A percentile compares a stretch with the other conserved stretches of the same genome.
Conservation (phyloP, 1,140 invertebrate genomes). For the Lordiphosa collinella region DNA sequence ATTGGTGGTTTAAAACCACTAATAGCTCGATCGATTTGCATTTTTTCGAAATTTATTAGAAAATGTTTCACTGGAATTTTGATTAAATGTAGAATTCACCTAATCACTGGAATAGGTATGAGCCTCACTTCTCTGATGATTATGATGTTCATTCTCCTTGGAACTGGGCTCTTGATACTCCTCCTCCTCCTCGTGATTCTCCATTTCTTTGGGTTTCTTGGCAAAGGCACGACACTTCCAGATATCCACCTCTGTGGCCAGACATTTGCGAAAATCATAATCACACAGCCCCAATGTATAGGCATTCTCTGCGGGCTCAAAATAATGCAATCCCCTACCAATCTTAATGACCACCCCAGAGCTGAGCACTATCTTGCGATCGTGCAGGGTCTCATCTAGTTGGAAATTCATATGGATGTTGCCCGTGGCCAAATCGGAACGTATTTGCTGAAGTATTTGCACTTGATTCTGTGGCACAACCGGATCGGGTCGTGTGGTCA, state of each 20-base stretch:
- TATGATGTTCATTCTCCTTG: background rate
- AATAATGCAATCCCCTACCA: conserved; percentile 56
- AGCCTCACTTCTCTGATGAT: background rate
- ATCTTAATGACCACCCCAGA: conserved; percentile 63
- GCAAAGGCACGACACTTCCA: conserved; percentile 65
- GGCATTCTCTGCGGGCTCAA: conserved; percentile 30
- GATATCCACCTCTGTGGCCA: conserved; percentile 57
- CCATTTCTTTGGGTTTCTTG: conserved; percentile 23
- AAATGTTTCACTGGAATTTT: no score
- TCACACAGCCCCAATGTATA: conserved; percentile 53
- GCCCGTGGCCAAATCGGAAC: conserved; percentile 45
- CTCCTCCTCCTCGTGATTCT: conserved; percentile 18
- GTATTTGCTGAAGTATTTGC: conserved; percentile 48
- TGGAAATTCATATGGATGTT: conserved; percentile 66
- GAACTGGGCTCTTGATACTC: background rate
- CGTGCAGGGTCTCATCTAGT: conserved; percentile 55
- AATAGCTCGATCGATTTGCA: no score
- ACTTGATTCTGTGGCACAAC: conserved; percentile 34
- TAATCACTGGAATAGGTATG: conserved; percentile 18
- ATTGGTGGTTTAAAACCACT: no score
- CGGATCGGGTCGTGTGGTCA: conserved; percentile 55
- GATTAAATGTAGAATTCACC: no score
- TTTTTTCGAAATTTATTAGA: no score
- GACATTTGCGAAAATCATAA: conserved; percentile 63
- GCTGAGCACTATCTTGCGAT: conserved; percentile 63